These are phyloP conservation scores for Nebria ingens DNA, from an alignment of 1,140 invertebrate species.

Conservation along the genomic window DNA sequence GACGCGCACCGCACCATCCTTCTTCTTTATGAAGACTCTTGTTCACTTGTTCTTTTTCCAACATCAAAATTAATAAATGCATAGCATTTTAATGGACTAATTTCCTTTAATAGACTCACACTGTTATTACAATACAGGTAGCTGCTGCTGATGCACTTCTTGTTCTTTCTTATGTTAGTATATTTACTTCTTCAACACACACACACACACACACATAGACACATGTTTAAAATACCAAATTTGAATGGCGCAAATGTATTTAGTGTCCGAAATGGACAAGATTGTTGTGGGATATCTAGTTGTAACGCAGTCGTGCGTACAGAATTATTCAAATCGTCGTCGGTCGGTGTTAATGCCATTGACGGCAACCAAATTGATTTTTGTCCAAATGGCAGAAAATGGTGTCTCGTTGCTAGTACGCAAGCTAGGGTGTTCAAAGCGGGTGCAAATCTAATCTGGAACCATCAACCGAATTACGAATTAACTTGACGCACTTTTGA, in stretches of 20 bases:
- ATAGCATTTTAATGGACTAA: slow-evolving; percentile 6
- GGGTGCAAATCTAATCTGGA: slow-evolving; percentile 5
- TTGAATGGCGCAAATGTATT: too few species aligned
- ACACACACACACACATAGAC: background rate
- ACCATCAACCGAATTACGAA: background rate
- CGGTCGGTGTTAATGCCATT: background rate
- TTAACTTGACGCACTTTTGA: background rate
- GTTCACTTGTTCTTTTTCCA: background rate
- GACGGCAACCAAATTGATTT: slow-evolving; percentile 3
- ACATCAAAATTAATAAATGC: slow-evolving; percentile 7
- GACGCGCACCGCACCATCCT: background rate
- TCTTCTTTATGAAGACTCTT: too few species aligned
- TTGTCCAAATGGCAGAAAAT: slow-evolving; percentile 6
- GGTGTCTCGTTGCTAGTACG: background rate
- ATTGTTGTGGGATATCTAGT: too few species aligned
- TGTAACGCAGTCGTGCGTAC: background rate
- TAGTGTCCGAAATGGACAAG: too few species aligned
- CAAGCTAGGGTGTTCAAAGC: background rate
- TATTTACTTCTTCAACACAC: background rate
- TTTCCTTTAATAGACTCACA: slow-evolving; percentile 4
- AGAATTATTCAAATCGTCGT: slow-evolving; percentile 3
- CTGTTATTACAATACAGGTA: slow-evolving; percentile 8
- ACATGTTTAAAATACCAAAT: too few species aligned
- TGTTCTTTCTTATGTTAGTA: background rate
- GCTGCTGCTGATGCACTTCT: background rate